Evolutionary conservation across 2,797 vertebrate genomes (phyloP).

Genomic region (Labeo calbasu): DNA sequence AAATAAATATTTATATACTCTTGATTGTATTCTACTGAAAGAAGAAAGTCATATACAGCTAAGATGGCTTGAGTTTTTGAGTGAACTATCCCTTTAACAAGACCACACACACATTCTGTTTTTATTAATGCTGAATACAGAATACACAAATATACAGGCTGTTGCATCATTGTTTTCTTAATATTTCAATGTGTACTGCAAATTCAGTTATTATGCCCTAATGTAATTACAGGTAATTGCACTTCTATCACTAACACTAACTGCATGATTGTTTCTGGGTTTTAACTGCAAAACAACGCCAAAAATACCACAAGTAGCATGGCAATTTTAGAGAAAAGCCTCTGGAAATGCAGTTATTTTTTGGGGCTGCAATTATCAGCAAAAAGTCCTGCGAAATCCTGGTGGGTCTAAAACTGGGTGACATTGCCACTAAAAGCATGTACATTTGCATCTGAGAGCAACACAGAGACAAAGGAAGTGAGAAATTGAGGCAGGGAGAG

Average conservation of each 20-base stretch:
- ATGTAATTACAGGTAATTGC: neutral
- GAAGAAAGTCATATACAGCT: too few species aligned
- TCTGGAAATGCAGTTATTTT: neutral
- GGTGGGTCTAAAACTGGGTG: conserved; percentile 24
- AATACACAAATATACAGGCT: neutral
- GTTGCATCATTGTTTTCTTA: neutral
- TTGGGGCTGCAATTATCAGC: neutral
- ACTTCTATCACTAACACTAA: neutral
- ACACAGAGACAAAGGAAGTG: conserved; percentile 19
- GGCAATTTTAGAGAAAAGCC: neutral
- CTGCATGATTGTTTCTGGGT: neutral
- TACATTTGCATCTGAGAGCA: conserved; percentile 1
- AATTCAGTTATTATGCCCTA: neutral
- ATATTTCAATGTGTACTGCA: neutral
- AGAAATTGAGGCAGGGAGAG: conserved; percentile 30
- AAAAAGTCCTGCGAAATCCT: conserved; percentile 1
- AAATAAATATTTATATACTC: too few species aligned
- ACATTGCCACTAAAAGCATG: neutral
- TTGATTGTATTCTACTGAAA: too few species aligned
- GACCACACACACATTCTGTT: neutral
- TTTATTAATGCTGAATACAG: neutral
- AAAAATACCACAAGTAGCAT: neutral
- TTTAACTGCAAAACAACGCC: neutral
- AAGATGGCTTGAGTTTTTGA: too few species aligned
- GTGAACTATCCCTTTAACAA: neutral